phyloP scores from a whole-genome alignment of 30 jellyfish, hydroid and myxozoan genomes.

The Sanderia malayensis region DNA sequence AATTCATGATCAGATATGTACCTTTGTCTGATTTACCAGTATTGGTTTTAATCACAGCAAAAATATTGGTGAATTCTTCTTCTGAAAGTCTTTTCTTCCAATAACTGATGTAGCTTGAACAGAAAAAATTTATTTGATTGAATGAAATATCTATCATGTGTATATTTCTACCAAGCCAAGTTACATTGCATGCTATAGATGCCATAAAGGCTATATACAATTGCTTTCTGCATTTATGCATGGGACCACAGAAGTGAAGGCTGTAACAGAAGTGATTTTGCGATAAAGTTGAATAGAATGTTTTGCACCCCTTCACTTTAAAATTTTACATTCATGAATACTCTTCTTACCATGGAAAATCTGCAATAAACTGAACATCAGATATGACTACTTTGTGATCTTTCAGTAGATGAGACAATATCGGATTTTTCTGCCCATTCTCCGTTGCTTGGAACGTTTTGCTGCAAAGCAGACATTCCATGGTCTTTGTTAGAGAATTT shows the following conservation, averaged over 20 bases:
- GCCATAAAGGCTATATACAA: too few species aligned
- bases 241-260: too few species aligned
- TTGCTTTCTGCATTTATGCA: too few species aligned
- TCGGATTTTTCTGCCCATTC: slow-evolving; percentile 80
- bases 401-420: slow-evolving; percentile 80
- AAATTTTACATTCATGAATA: too few species aligned
- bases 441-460: slow-evolving; percentile 69
- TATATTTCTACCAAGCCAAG: too few species aligned
- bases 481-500: slow-evolving; percentile 28
- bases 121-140: too few species aligned
- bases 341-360: slow-evolving; percentile 73
- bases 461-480: slow-evolving; percentile 73
- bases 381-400: slow-evolving; percentile 82
- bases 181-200: too few species aligned
- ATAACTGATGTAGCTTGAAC: slow-evolving; percentile 61
- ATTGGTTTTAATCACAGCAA: slow-evolving; percentile 86
- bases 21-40: slow-evolving; percentile 75
- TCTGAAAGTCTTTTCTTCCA: slow-evolving; percentile 73
- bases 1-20: too few species aligned
- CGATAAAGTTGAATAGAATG: too few species aligned
- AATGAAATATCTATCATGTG: too few species aligned
- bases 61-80: slow-evolving; percentile 53
- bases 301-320: too few species aligned
- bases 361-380: slow-evolving; percentile 79
- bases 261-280: too few species aligned